Evolutionary conservation across 1,140 invertebrate genomes (phyloP).

Genomic region (Ceratina australensis): DNA sequence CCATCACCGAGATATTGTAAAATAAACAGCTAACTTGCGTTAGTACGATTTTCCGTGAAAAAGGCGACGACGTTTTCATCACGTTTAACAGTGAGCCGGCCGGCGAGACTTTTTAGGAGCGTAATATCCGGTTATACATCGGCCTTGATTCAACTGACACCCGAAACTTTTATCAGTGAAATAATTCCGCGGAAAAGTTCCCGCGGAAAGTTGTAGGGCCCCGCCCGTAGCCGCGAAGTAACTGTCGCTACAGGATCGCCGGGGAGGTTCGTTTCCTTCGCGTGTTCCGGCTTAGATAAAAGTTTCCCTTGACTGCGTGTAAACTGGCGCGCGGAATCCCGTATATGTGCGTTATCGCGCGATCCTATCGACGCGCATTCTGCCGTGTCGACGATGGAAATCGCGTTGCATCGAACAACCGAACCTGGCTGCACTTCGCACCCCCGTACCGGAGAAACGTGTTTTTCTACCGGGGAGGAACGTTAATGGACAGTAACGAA

Average conservation of each 20-base stretch:
- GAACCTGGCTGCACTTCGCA: constrained; percentile 5
- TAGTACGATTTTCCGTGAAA: not conserved
- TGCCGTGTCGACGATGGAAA: constrained; percentile 43
- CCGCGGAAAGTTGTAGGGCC: constrained; percentile 47
- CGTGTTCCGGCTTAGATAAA: constrained; percentile 46
- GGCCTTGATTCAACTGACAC: constrained; percentile 55
- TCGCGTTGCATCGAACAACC: constrained; percentile 23
- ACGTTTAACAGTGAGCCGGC: constrained; percentile 23
- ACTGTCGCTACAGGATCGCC: constrained; percentile 8
- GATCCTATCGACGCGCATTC: constrained; percentile 29
- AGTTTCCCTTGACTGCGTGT: constrained; percentile 52
- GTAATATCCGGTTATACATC: constrained; percentile 64
- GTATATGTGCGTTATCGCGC: constrained; percentile 37
- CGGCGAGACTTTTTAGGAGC: constrained; percentile 37
- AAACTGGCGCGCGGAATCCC: constrained; percentile 52
- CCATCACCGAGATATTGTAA: no score
- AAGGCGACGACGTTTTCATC: constrained; percentile 18
- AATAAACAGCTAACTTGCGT: no score
- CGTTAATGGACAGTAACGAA: constrained; percentile 57
- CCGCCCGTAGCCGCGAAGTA: constrained; percentile 27
- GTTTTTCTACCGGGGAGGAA: constrained; percentile 47
- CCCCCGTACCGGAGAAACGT: constrained; percentile 21
- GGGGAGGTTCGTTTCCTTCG: constrained; percentile 45
- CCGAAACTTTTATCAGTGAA: constrained; percentile 63
- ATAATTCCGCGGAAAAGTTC: constrained; percentile 61